Evolutionary conservation across 2,113 vertebrate species (phyloP).

Genomic region (Brachyistius frenatus): DNA sequence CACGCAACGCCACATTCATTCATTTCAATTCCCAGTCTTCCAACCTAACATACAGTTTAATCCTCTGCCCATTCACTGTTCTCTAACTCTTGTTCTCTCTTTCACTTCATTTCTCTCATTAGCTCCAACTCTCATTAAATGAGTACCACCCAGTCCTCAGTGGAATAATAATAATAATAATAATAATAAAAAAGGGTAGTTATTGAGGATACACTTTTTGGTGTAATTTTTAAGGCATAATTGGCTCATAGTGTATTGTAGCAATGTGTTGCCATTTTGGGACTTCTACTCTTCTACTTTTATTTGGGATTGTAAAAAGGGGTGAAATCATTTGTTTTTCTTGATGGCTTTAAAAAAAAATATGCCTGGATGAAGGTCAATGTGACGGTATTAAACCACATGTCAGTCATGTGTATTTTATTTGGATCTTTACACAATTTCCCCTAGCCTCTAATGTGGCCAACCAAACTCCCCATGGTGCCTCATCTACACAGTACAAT

Average conservation of each 20-base stretch:
- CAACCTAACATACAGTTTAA: constrained; percentile 13
- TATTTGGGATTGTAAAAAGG: background rate
- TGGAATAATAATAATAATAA: constrained; percentile 15
- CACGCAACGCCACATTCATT: constrained; percentile 16
- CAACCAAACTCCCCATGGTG: no score
- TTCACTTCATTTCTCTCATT: constrained; percentile 1
- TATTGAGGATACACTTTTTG: constrained; percentile 52
- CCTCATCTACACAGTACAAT: background rate
- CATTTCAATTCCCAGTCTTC: constrained; percentile 42
- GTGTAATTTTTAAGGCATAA: constrained; percentile 14
- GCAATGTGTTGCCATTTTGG: background rate
- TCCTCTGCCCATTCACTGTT: constrained; percentile 12
- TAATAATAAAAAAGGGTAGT: constrained; percentile 41
- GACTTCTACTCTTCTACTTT: background rate
- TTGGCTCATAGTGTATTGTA: constrained; percentile 12
- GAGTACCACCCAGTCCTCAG: constrained; percentile 27
- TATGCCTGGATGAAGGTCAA: no score
- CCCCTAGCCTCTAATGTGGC: no score
- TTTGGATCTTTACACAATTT: no score
- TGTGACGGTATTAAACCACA: no score
- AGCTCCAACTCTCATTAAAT: constrained; percentile 49
- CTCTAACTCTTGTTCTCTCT: constrained; percentile 5
- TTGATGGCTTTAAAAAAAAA: background rate
- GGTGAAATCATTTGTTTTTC: constrained; percentile 10
- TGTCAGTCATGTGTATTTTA: no score